Evolutionary conservation across 2,797 vertebrate genomes (phyloP), one percentile per base, ranked within the genome.

Genomic region (Aldrovandia affinis): DNA sequence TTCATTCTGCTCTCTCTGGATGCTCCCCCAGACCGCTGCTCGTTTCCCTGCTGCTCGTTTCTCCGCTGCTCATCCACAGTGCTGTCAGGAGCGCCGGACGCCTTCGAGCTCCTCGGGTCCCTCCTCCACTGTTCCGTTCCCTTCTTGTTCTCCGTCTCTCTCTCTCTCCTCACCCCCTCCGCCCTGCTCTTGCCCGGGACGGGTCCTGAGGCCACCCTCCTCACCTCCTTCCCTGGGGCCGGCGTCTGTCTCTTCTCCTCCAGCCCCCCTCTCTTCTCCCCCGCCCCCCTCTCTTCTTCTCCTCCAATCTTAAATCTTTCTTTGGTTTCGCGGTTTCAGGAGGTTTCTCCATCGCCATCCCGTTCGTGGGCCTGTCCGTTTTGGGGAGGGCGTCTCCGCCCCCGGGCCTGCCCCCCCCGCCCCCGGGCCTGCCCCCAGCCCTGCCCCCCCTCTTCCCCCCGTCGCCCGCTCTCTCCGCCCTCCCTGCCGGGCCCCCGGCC

Each of bases 281-380:
- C 92, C 0, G 52, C 55, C 87, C 95, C 96, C 5, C 82, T 68
- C 0, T 97, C 96, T 92, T 96, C 90, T 94, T 96, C 14, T 59
- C n/a, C 59, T 95, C 93, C 0, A 75, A 14, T 47, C 92, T 95
- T 9, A 91, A 6, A 0, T 96, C 96, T 83, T 94, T 97, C 91
- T 95, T 97, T 0, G 81, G 87, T 83, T 94, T 96, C 28, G 78
- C 20, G 86, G 80, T 88, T n/a, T n/a, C 33, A 36, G 0, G 10
- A 55, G 54, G 95, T 85, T 96, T 95, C 0, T 95, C 94, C 79
- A 94, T 94, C 25, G 93, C 96, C 39, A 94, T 93, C 20, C 95
- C 92, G 0, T 84, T n/a, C 22, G 25, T 0, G 22, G 22, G 4
- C 25, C 6, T 97, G 12, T 4, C 30, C 0, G 83, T 36, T 78